phyloP scores from a whole-genome alignment of 2,888 invertebrate genomes.

The Steromphala cineraria region DNA sequence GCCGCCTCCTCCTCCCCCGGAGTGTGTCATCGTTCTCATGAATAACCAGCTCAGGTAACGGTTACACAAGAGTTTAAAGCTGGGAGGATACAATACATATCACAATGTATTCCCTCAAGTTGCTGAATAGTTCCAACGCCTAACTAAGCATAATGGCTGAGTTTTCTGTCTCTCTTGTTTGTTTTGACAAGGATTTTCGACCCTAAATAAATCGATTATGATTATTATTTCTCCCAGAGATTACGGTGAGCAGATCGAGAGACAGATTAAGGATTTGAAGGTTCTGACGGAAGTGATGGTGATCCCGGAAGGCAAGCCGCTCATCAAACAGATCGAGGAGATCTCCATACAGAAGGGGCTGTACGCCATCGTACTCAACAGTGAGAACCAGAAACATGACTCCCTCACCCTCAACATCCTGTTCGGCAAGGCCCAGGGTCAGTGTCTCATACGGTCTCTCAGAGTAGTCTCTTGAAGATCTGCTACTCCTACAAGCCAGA shows the following conservation, averaged over 20 bases:
- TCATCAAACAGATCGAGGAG: constrained; percentile 86
- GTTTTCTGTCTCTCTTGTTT: too few relatives aligned
- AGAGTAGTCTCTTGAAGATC: too few relatives aligned
- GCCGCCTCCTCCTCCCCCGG: constrained; percentile 78
- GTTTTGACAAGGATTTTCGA: too few relatives aligned
- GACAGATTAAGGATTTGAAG: constrained; percentile 85
- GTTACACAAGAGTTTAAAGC: neutral
- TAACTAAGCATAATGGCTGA: too few relatives aligned
- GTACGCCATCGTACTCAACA: constrained; percentile 92
- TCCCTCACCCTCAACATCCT: constrained; percentile 93
- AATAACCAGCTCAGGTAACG: constrained; percentile 88
- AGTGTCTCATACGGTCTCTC: too few relatives aligned
- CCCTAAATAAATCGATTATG: too few relatives aligned
- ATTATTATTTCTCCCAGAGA: constrained; percentile 76
- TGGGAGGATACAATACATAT: too few relatives aligned
- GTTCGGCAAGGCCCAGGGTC: constrained; percentile 89
- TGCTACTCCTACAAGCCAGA: too few relatives aligned
- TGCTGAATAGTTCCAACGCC: too few relatives aligned
- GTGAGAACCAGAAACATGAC: constrained; percentile 88
- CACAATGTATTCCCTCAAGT: too few relatives aligned
- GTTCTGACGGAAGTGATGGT: constrained; percentile 87
- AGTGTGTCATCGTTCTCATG: constrained; percentile 93
- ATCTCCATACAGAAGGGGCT: constrained; percentile 91
- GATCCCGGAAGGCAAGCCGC: constrained; percentile 91
- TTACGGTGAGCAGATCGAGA: constrained; percentile 92